Evolutionary conservation across 1,140 invertebrate species (phyloP).

Genomic region (Asbolus verrucosus): DNA sequence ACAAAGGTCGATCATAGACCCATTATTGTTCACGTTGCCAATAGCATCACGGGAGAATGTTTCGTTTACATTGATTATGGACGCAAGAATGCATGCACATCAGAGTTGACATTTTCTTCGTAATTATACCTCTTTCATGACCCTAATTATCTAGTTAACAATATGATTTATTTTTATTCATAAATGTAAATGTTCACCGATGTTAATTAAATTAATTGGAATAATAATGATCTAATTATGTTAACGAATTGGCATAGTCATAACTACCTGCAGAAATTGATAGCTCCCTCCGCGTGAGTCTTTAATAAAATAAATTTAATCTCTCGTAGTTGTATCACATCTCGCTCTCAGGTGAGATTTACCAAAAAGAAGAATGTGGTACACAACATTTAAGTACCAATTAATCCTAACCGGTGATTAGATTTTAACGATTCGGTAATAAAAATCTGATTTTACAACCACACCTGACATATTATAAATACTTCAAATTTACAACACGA

Average conservation of each 20-base stretch:
- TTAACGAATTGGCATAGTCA: slow-evolving; percentile 13
- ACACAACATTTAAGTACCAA: too few species aligned
- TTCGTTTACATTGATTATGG: too few species aligned
- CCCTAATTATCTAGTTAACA: slow-evolving; percentile 38
- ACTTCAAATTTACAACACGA: neutral
- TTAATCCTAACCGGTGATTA: neutral
- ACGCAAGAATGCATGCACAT: too few species aligned
- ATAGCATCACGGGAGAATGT: too few species aligned
- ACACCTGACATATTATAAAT: neutral
- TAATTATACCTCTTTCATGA: slow-evolving; percentile 17
- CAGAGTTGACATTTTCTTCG: too few species aligned
- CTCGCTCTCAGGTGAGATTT: too few species aligned
- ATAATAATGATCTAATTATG: slow-evolving; percentile 25
- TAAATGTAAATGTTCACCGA: slow-evolving; percentile 37
- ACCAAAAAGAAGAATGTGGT: too few species aligned
- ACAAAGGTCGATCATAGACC: too few species aligned
- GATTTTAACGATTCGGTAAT: neutral
- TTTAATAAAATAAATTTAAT: slow-evolving; percentile 14
- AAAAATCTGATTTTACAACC: too few species aligned
- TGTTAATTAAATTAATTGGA: slow-evolving; percentile 39
- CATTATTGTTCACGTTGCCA: too few species aligned
- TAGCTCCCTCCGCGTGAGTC: slow-evolving; percentile 11
- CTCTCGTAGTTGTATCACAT: slow-evolving; percentile 4
- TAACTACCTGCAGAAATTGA: slow-evolving; percentile 6
- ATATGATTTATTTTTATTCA: slow-evolving; percentile 38